Evolutionary conservation across 2,113 vertebrate genomes (phyloP), one percentile per base, ranked within the genome.

Genomic region (Eonycteris spelaea): DNA sequence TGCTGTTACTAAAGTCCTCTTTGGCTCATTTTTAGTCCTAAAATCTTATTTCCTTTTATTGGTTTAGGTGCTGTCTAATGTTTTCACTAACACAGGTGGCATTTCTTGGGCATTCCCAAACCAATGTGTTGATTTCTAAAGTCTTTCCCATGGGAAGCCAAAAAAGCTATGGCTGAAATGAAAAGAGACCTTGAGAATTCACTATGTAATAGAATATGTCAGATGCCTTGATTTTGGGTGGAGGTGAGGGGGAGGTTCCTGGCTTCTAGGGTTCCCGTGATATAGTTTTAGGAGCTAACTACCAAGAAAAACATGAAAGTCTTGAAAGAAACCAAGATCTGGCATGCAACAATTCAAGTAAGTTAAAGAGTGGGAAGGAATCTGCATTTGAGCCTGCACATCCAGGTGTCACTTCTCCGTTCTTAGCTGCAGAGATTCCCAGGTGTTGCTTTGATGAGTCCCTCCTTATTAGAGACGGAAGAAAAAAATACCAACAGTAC

Each of bases 11-110:
- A 84, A 96, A 85, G 84, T 98, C 35, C 35, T 95, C 26, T 98
- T 93, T 95, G 80, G 94, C 43, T 80, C 90, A 90, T 48, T 95
- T 96, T 85, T 51, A 95, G 96, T 77, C 70, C 88, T 82, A 92
- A 67, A 88, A 74, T 95, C 35, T 18, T 22, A 70, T 96, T 97
- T 97, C 67, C 63, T 96, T 97, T 88, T 97, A 63, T 90, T 96
- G 67, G 94, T 53, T 82, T 48, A 85, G 90, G 68, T 35, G 35
- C 35, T 74, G 38, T 22, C 33, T 93, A 43, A 79, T 71, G 71
- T 91, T 96, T 96, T 84, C 43, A 75, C 70, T 86, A 83, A 74
- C 8, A 48, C n/a, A 45, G 16, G 0, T 65, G 59, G 55, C 57
- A 33, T 78, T 93, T 68, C 68, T 82, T 55, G 38, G 45, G 53